Conservation (phyloP, 2,113 vertebrate species). For the Semnornis frantzii region DNA sequence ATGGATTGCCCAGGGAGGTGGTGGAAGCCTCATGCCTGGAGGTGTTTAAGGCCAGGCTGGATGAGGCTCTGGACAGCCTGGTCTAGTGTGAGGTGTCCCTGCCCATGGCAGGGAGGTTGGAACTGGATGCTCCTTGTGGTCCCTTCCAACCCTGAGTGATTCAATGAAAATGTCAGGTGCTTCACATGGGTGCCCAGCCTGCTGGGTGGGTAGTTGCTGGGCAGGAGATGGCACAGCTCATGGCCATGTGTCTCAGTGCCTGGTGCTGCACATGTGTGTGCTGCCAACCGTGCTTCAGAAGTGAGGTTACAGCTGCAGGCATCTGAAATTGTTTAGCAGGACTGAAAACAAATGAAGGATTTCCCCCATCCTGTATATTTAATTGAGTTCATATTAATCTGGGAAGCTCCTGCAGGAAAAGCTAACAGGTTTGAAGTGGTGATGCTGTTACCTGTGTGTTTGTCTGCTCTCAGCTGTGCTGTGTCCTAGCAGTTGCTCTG, state of each 20-base stretch:
- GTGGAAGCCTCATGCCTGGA: too few relatives aligned
- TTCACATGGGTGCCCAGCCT: not conserved
- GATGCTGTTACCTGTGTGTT: not conserved
- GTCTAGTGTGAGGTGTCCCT: too few relatives aligned
- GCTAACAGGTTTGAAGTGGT: not conserved
- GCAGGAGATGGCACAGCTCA: not conserved
- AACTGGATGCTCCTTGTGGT: too few relatives aligned
- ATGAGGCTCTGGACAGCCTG: too few relatives aligned
- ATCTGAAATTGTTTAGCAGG: not conserved
- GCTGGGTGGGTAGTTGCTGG: not conserved
- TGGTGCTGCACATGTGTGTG: not conserved
- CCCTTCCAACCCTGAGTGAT: too few relatives aligned
- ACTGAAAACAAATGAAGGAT: not conserved
- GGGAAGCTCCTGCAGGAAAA: not conserved
- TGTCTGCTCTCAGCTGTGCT: rapidly evolving
- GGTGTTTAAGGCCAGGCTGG: too few relatives aligned
- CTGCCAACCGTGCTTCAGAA: not conserved
- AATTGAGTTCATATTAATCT: not conserved
- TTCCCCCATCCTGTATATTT: not conserved
- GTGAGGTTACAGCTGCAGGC: not conserved
- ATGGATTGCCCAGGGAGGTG: too few relatives aligned
- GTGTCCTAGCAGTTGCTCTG: not conserved
- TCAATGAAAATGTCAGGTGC: not conserved
- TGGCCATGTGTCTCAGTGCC: not conserved
- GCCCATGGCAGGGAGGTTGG: too few relatives aligned